Evolutionary conservation across 2,888 invertebrate genomes (phyloP).

Genomic region (Pyralis farinalis): DNA sequence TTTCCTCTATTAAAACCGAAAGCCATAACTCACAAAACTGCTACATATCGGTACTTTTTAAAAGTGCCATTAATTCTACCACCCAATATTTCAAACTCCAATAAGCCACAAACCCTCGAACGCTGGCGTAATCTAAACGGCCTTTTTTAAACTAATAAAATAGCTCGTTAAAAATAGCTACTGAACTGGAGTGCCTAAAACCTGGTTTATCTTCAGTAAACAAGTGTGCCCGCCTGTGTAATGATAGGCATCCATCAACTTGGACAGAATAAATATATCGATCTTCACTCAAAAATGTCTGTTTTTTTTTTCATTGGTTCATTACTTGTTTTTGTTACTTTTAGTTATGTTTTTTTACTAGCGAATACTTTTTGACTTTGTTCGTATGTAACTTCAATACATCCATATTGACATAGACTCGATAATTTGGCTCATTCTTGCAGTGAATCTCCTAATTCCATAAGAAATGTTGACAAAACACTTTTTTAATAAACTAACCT

Average conservation of each 20-base stretch:
- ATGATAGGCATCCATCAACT: constrained; percentile 67
- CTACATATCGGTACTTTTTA: constrained; percentile 36
- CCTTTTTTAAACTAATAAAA: constrained; percentile 79
- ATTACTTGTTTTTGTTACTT: too few relatives aligned
- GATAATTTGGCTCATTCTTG: too few relatives aligned
- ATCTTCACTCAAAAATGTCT: neutral
- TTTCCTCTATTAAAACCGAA: constrained; percentile 15
- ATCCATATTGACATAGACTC: too few relatives aligned
- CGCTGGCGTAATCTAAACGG: constrained; percentile 73
- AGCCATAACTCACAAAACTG: constrained; percentile 41
- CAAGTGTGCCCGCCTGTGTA: constrained; percentile 48
- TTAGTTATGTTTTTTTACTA: too few relatives aligned
- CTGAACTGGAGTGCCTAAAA: constrained; percentile 62
- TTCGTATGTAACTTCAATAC: too few relatives aligned
- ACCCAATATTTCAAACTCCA: constrained; percentile 69
- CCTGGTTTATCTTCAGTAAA: constrained; percentile 57
- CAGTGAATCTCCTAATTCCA: too few relatives aligned
- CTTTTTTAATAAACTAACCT: too few relatives aligned
- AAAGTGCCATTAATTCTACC: constrained; percentile 58
- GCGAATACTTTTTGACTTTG: too few relatives aligned
- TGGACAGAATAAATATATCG: constrained; percentile 48
- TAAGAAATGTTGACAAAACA: too few relatives aligned
- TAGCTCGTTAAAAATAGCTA: constrained; percentile 76
- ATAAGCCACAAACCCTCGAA: constrained; percentile 64
- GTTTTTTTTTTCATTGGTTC: too few relatives aligned